Evolutionary conservation across 2,888 invertebrate genomes (phyloP), one percentile per base, ranked within the genome.

Genomic region (Andrena flavipes): DNA sequence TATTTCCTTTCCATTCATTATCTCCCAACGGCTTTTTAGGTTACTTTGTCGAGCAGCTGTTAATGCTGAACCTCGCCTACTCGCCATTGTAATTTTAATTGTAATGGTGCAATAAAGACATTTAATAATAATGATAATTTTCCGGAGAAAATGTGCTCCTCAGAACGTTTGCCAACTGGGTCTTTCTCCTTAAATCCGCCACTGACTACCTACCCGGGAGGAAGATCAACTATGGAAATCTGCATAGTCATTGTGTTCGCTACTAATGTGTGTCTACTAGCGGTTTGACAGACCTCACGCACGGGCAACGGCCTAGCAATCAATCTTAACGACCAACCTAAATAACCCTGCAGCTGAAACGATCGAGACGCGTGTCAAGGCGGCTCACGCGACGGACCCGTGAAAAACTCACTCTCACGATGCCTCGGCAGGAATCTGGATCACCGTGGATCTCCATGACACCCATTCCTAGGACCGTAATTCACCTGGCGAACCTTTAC

Each of bases 241-340:
- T 26, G 4, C 26, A 26, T 13, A 20, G 56, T 56, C 56, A 56
- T 56, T 26, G 56, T 23, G 56, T 13, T 4, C 42, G 10, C 56
- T 56, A 10, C 23, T 56, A 23, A 56, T 26, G 23, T 10, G 23
- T 56, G 3, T 26, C 56, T 42, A 42, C 42, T 26, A 10, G n/a
- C 4, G 56, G 10, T 13, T 23, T 26, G 20, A 56, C 33, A 63
- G 71, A 64, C 56, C 70, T 72, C 74, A 74, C 74, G 67, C 65
- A 70, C 64, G 76, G 82, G 75, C 64, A 76, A 80, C 69, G 49
- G 73, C 78, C 79, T 62, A 60, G 80, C 85, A 87, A 87, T 87
- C 77, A 84, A 85, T 85, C 87, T 82, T 82, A 87, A 81, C 81
- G 82, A 86, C 75, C 75, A 78, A 64, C 73, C 79, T 76, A 77